Conservation (phyloP, 1,140 invertebrate genomes). For the Dinoponera quadriceps region DNA sequence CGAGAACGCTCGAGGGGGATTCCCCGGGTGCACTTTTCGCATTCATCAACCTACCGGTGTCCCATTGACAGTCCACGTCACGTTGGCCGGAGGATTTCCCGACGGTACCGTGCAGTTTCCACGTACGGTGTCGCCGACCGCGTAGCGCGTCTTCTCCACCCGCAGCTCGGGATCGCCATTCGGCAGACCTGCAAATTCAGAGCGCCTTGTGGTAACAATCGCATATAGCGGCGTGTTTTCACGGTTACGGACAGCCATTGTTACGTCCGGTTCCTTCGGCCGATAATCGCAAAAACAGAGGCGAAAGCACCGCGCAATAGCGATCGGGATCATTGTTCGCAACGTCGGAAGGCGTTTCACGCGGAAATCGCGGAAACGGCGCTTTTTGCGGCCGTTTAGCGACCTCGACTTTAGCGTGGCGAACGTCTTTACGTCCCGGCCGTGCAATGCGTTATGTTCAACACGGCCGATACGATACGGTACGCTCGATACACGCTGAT, state of each 20-base stretch:
- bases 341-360: conserved; percentile 25
- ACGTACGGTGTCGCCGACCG: conserved; percentile 90
- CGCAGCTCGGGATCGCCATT: conserved; percentile 88
- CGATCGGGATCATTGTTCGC: conserved; percentile 47
- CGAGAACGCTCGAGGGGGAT: not conserved
- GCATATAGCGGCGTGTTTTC: not conserved
- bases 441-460: too few relatives aligned
- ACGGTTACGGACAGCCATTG: conserved; percentile 17
- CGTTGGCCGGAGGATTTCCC: conserved; percentile 91
- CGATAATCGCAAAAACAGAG: conserved; percentile 44
- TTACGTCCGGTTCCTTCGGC: conserved; percentile 21
- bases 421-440: not conserved
- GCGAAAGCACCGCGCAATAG: conserved; percentile 5
- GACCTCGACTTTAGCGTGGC: conserved; percentile 17
- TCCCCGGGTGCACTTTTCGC: conserved; percentile 35
- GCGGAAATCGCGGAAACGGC: conserved; percentile 33
- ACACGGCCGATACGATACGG: too few relatives aligned
- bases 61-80: conserved; percentile 93
- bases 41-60: conserved; percentile 87
- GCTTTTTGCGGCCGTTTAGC: conserved; percentile 44
- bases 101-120: conserved; percentile 91
- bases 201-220: not conserved
- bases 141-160: conserved; percentile 90
- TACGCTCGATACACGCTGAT: too few relatives aligned
- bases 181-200: conserved; percentile 88